Evolutionary conservation across 2,888 invertebrate species (phyloP).

Genomic region (Tridacna crocea): DNA sequence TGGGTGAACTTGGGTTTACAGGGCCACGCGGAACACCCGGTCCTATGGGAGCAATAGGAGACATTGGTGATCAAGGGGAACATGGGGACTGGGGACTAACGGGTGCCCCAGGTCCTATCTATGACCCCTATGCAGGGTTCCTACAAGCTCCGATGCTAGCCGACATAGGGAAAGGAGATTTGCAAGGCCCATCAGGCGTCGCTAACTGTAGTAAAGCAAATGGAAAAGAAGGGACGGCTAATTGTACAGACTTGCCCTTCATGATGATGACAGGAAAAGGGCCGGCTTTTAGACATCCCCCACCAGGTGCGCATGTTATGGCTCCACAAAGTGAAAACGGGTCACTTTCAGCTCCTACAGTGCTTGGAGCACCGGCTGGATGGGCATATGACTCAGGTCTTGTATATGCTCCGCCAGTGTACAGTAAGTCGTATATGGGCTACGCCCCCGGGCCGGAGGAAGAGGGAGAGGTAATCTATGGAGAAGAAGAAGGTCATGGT

Average conservation of each 20-base stretch:
- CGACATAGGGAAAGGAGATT: neutral
- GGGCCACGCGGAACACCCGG: constrained; percentile 48
- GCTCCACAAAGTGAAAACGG: neutral
- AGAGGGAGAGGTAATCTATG: neutral
- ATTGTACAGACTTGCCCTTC: neutral
- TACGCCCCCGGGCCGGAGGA: constrained; percentile 1
- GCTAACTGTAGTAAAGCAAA: constrained; percentile 19
- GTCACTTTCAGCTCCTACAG: neutral
- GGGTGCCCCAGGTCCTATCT: constrained; percentile 50
- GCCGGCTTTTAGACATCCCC: constrained; percentile 39
- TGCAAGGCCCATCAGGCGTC: neutral
- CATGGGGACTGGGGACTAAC: constrained; percentile 46
- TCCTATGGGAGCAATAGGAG: constrained; percentile 44
- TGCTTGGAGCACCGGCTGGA: neutral
- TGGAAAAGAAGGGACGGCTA: constrained; percentile 3
- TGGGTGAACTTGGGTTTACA: constrained; percentile 44
- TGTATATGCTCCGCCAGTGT: constrained; percentile 3
- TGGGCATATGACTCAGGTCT: neutral
- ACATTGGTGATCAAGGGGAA: constrained; percentile 40
- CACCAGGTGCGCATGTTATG: constrained; percentile 52
- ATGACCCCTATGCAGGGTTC: constrained; percentile 48
- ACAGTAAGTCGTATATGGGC: constrained; percentile 12
- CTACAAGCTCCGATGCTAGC: constrained; percentile 18
- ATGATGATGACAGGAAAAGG: constrained; percentile 19
- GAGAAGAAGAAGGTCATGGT: constrained; percentile 1